Evolutionary conservation across 2,797 vertebrate species (phyloP).

Genomic region (Hydrophis major): DNA sequence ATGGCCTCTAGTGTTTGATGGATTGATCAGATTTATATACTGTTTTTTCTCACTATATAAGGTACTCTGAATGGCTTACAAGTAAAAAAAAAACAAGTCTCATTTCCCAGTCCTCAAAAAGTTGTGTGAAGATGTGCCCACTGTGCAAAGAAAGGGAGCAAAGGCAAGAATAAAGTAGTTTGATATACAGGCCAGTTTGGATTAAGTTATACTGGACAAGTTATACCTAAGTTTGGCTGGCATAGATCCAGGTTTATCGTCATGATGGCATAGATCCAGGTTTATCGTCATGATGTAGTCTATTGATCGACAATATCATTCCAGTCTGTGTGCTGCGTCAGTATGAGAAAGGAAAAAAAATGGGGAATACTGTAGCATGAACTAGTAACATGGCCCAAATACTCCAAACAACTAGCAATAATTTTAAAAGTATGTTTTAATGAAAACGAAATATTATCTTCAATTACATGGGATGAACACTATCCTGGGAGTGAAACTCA

Average conservation of each 20-base stretch:
- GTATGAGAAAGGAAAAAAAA: neutral
- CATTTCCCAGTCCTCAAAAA: neutral
- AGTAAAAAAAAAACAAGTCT: neutral
- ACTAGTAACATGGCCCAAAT: neutral
- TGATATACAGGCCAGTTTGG: neutral
- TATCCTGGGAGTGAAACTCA: neutral
- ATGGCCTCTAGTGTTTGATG: neutral
- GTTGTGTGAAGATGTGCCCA: neutral
- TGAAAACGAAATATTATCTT: neutral
- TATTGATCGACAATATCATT: neutral
- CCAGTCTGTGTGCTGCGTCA: neutral
- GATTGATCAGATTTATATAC: neutral
- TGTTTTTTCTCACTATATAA: neutral
- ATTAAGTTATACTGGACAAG: neutral
- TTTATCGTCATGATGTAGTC: neutral
- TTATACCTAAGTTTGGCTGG: neutral
- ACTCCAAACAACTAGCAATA: neutral
- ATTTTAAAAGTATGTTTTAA: neutral
- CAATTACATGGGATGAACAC: neutral
- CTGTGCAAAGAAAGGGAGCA: neutral
- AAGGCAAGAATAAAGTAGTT: neutral
- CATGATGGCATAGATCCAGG: neutral
- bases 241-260: neutral
- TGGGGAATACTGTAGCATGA: neutral
- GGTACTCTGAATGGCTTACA: neutral